These are phyloP conservation scores for Polydrusus pterygomalis DNA, from an alignment of 2,888 invertebrate species.

Conservation along the genomic window DNA sequence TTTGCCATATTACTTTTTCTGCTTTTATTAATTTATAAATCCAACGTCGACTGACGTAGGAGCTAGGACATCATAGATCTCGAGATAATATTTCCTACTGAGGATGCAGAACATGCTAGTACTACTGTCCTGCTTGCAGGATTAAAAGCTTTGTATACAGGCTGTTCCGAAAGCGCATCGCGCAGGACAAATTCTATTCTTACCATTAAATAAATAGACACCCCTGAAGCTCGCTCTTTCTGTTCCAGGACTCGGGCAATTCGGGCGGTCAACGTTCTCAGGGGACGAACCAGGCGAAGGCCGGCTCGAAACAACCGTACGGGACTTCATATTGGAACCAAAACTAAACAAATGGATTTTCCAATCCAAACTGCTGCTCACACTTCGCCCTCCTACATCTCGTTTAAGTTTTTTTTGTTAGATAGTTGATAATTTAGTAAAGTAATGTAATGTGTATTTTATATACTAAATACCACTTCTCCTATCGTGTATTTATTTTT, in stretches of 20 bases:
- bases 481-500: constrained; percentile 42
- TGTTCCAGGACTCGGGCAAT: constrained; percentile 76
- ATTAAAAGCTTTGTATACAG: no score
- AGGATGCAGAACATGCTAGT: no score
- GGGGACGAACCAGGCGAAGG: constrained; percentile 75
- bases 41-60: no score
- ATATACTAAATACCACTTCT: constrained; percentile 25
- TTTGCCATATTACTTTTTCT: no score
- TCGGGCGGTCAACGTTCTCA: constrained; percentile 71
- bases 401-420: constrained; percentile 40
- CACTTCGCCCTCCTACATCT: constrained; percentile 30
- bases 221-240: neutral
- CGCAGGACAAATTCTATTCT: neutral
- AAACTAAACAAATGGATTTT: constrained; percentile 70
- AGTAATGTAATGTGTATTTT: constrained; percentile 34
- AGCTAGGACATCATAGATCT: no score
- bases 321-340: constrained; percentile 80
- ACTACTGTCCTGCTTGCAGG: no score
- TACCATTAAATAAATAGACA: neutral
- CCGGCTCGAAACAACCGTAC: constrained; percentile 78
- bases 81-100: no score
- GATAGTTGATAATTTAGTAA: constrained; percentile 46
- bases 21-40: no score
- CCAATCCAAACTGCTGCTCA: constrained; percentile 40
- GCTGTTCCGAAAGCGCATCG: no score